phyloP scores from a whole-genome alignment of 2,888 invertebrate genomes.

The Heliconius charithonia region DNA sequence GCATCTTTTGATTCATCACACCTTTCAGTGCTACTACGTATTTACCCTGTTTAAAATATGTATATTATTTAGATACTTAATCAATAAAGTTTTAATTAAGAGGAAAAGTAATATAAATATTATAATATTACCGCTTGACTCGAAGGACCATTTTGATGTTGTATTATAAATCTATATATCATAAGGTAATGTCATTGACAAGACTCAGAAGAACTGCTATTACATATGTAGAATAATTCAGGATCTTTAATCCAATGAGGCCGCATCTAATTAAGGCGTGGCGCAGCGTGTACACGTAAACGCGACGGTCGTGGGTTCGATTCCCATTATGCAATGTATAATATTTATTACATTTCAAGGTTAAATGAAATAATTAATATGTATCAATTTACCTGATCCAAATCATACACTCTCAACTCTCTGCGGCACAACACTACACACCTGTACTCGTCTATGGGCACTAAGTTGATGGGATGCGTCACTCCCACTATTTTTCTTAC shows the following conservation, averaged over 20 bases:
- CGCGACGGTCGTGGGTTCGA: background rate
- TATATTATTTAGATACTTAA: background rate
- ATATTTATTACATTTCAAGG: too few relatives aligned
- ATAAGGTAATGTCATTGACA: background rate
- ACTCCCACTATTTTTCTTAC: constrained; percentile 89
- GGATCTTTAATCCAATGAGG: too few relatives aligned
- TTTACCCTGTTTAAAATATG: constrained; percentile 65
- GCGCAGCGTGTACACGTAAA: background rate
- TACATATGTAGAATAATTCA: too few relatives aligned
- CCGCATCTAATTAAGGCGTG: background rate
- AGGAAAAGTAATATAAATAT: background rate
- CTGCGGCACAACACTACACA: constrained; percentile 92
- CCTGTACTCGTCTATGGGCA: constrained; percentile 89
- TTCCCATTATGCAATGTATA: background rate
- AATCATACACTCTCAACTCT: constrained; percentile 91
- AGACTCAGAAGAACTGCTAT: background rate
- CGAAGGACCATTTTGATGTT: too few relatives aligned
- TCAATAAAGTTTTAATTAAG: background rate
- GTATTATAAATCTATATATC: background rate
- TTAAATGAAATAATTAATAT: background rate
- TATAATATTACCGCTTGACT: background rate
- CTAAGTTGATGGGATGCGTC: constrained; percentile 90
- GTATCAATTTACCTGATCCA: constrained; percentile 87
- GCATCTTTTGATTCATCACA: constrained; percentile 97
- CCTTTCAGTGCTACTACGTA: constrained; percentile 90